Conservation (phyloP, 1,140 invertebrate genomes). For the Amyelois transitella region DNA sequence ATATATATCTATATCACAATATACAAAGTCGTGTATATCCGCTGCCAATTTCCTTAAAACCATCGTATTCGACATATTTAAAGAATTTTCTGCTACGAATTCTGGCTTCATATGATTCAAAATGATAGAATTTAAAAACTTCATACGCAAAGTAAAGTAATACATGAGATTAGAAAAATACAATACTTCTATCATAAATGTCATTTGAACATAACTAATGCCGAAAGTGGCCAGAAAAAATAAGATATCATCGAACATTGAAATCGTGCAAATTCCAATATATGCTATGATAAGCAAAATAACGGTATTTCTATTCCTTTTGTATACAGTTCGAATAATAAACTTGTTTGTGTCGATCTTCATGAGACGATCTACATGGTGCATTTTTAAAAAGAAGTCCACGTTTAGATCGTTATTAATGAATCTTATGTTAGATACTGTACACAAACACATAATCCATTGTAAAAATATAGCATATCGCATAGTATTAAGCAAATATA, state of each 20-base stretch:
- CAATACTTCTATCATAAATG: slow-evolving; percentile 28
- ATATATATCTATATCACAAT: slow-evolving; percentile 29
- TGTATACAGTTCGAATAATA: slow-evolving; percentile 18
- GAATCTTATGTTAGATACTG: slow-evolving; percentile 36
- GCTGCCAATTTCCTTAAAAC: neutral
- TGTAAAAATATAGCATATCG: neutral
- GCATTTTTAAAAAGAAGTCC: slow-evolving; percentile 38
- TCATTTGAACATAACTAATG: slow-evolving; percentile 16
- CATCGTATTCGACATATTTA: neutral
- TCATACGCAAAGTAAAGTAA: slow-evolving; percentile 35
- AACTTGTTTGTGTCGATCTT: slow-evolving; percentile 23
- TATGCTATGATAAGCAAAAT: neutral
- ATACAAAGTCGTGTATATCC: slow-evolving; percentile 24
- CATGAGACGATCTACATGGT: slow-evolving; percentile 41
- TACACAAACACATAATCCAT: neutral
- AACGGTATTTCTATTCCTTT: slow-evolving; percentile 21
- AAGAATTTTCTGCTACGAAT: neutral
- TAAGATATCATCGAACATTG: neutral
- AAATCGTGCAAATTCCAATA: neutral
- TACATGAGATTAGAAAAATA: slow-evolving; percentile 33
- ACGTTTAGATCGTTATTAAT: slow-evolving; percentile 26
- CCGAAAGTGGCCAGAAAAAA: slow-evolving; percentile 2
- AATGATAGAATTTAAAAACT: slow-evolving; percentile 44
- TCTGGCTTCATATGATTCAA: slow-evolving; percentile 20
- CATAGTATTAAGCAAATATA: neutral